Base-by-base conservation (phyloP, 2,113 vertebrate species). In the Malaclemys terrapin region DNA sequence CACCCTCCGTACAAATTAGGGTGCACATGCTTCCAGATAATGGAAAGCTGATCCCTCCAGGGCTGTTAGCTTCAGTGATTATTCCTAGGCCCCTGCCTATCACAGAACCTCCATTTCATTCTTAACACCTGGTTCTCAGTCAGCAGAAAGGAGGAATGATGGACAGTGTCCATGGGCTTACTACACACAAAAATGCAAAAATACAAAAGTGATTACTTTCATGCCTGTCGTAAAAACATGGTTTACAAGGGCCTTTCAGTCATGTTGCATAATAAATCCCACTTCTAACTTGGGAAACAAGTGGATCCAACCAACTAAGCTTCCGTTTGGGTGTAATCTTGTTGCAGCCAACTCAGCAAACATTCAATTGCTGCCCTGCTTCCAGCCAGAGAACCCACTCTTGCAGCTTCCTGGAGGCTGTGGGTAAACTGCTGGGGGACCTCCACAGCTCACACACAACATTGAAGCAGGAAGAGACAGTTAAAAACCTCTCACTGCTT, bases 341-440 rank as follows among this genome's bases (percentile, higher is more conserved):
- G 49, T 62, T 82, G 76, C 84, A 82, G 90, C 25, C 78, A 85
- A 69, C 29, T 91, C 87, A 85, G 87, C 50, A 69, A 88, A 89
- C 65, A 57, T 49, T 65, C 24, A 59, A 65, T 50, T 75, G 75
- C 82, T 47, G 50, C 49, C 8, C 49, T 25, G 20, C 50, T 75
- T 72, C 76, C 69, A 84, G 69, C 10, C 14, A 54, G 75, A 10
- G 89, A 49, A 14, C 6, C 62, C n/a, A 31, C 53, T n/a, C 50
- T 56, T 31, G 11, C 22, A 88, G 42, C 25, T 83, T 95, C 87
- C 87, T 76, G 31, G 91, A 95, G 84, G 89, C 84, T 80, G 81
- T 93, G 94, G 91, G 75, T 35, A 2, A 24, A 56, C 89, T 96
- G 95, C 93, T 83, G 84, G 96, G 94, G 82, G 57, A 50, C 79